Conservation (phyloP, 2,113 vertebrate species). For the Poeciliopsis retropinna region DNA sequence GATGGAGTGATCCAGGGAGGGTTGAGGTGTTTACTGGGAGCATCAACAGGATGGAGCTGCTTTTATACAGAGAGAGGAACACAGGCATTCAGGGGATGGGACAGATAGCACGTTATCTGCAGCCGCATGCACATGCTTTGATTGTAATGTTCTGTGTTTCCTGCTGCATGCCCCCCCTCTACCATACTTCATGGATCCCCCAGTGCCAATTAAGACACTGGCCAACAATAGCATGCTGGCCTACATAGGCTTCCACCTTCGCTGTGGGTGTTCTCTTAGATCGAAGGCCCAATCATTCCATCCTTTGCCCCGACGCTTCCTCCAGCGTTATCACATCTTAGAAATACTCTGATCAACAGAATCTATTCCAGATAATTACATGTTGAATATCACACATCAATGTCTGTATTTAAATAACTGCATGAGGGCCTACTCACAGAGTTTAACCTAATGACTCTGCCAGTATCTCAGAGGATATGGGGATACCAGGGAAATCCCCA, state of each 20-base stretch:
- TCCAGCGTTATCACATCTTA: too few species aligned
- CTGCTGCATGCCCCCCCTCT: conserved; percentile 70
- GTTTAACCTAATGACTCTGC: too few species aligned
- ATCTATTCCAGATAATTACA: too few species aligned
- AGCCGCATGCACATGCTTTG: conserved; percentile 84
- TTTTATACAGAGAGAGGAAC: conserved; percentile 83
- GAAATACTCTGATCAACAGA: too few species aligned
- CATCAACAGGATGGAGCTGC: conserved; percentile 84
- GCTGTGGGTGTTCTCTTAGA: conserved; percentile 92
- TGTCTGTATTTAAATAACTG: too few species aligned
- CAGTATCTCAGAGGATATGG: too few species aligned
- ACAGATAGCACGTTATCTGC: conserved; percentile 86
- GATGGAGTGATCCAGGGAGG: conserved; percentile 69
- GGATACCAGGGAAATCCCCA: too few species aligned
- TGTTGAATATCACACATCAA: too few species aligned
- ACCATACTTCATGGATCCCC: conserved; percentile 81
- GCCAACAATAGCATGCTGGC: conserved; percentile 92
- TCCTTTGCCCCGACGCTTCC: neutral
- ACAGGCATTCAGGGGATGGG: conserved; percentile 73
- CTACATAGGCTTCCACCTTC: conserved; percentile 87
- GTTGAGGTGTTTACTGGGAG: conserved; percentile 82
- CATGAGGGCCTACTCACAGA: too few species aligned
- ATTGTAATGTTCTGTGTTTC: conserved; percentile 93
- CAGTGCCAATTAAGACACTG: conserved; percentile 92
- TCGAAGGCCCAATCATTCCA: conserved; percentile 50